Percentiles rank a stretch among this genome's conserved stretches.
These are phyloP conservation scores for Misgurnus mizolepis DNA, from an alignment of 2,113 vertebrate species.

Conservation along the genomic window DNA sequence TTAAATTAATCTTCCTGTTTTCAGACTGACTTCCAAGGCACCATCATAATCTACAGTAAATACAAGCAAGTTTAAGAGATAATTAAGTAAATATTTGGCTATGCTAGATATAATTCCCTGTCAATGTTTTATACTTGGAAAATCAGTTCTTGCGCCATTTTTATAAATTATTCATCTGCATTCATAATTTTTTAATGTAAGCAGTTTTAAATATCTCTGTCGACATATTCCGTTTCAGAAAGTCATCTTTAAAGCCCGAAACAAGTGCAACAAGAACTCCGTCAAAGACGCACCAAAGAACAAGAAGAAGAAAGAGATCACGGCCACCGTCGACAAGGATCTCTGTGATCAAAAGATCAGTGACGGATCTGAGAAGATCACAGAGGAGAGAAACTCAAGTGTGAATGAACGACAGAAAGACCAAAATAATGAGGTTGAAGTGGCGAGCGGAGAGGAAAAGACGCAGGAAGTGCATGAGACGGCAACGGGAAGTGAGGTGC, in stretches of 20 bases:
- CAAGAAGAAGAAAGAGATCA: slow-evolving; percentile 70
- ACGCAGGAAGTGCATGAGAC: slow-evolving; percentile 49
- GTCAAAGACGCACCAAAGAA: slow-evolving; percentile 70
- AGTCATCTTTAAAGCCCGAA: slow-evolving; percentile 75
- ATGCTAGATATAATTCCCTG: no score
- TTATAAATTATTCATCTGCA: neutral
- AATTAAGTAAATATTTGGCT: no score
- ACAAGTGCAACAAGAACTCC: slow-evolving; percentile 76
- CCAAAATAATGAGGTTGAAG: slow-evolving; percentile 22
- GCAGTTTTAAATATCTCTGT: slow-evolving; percentile 7
- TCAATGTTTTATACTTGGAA: no score
- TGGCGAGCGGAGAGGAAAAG: slow-evolving; percentile 17
- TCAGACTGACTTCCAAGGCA: no score
- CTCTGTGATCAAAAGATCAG: slow-evolving; percentile 61
- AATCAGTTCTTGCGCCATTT: neutral
- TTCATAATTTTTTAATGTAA: slow-evolving; percentile 46
- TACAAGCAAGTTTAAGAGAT: no score
- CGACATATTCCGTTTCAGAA: slow-evolving; percentile 70
- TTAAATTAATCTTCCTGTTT: no score
- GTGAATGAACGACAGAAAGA: neutral
- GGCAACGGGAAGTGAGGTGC: slow-evolving; percentile 41
- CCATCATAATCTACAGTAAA: no score
- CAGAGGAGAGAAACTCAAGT: slow-evolving; percentile 52
- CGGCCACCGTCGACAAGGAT: slow-evolving; percentile 58
- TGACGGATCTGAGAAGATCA: slow-evolving; percentile 56